These are phyloP conservation scores for Dysdera silvatica DNA, from an alignment of 1,140 invertebrate species.

Conservation along the genomic window DNA sequence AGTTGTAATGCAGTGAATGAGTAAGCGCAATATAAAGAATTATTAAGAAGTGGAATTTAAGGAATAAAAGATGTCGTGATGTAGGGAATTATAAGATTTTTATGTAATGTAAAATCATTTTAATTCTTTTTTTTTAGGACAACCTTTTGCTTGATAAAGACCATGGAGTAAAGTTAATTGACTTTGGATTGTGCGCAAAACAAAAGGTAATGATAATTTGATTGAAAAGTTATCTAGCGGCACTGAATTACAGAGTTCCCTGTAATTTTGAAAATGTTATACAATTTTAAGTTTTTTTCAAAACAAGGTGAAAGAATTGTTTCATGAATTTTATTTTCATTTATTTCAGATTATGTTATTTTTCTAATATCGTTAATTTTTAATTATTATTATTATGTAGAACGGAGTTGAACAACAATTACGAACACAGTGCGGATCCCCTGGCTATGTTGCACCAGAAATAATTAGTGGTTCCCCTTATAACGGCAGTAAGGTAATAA, in stretches of 20 bases:
- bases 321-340: too few species aligned
- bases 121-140: constrained; percentile 50
- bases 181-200: constrained; percentile 81
- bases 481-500: constrained; percentile 46
- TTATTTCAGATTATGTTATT: not conserved
- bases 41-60: too few species aligned
- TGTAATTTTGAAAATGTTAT: too few species aligned
- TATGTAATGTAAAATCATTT: too few species aligned
- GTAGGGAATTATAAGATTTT: too few species aligned
- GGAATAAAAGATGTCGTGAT: too few species aligned
- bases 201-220: constrained; percentile 49
- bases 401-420: constrained; percentile 44
- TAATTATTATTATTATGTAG: constrained; percentile 3
- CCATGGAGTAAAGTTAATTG: constrained; percentile 75
- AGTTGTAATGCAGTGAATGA: too few species aligned
- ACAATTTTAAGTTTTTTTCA: too few species aligned
- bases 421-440: constrained; percentile 70
- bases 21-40: too few species aligned
- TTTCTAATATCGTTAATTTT: constrained; percentile 20
- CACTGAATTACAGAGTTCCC: too few species aligned
- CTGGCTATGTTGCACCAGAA: constrained; percentile 66
- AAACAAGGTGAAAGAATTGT: too few species aligned
- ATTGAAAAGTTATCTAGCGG: too few species aligned
- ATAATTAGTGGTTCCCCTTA: constrained; percentile 52
- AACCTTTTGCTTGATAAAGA: constrained; percentile 72